A percentile compares a stretch with the other conserved stretches of the same genome.
These are phyloP conservation scores for Diarsia rubi DNA, from an alignment of 2,888 invertebrate genomes.

Conservation along the genomic window DNA sequence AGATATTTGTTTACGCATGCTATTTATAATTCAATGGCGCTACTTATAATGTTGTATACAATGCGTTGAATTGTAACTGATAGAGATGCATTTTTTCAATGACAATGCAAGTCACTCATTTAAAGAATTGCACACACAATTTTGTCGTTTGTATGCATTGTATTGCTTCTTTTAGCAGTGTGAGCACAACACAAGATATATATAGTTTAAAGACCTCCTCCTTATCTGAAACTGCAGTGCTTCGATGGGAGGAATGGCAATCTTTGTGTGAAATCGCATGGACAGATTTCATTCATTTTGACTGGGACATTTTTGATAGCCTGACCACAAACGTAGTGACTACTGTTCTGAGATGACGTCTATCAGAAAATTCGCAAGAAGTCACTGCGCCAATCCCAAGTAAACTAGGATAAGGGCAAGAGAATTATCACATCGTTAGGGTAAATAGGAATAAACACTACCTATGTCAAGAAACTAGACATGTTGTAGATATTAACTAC, in stretches of 20 bases:
- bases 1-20: conserved; percentile 65
- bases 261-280: not conserved
- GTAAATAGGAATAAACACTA: not conserved
- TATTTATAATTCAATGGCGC: conserved; percentile 61
- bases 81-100: conserved; percentile 61
- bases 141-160: conserved; percentile 33
- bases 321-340: not conserved
- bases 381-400: not conserved
- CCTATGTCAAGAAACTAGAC: not conserved
- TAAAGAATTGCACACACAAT: no score
- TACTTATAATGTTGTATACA: conserved; percentile 54
- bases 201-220: conserved; percentile 8
- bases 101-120: conserved; percentile 43
- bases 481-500: not conserved
- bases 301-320: not conserved
- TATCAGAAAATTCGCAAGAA: not conserved
- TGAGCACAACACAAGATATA: conserved; percentile 15
- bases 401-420: not conserved
- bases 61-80: conserved; percentile 54
- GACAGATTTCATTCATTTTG: not conserved
- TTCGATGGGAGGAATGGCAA: conserved; percentile 6
- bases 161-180: conserved; percentile 24
- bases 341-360: not conserved
- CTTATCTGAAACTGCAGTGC: not conserved
- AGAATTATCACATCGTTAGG: not conserved